Percentiles rank a stretch among this genome's conserved stretches.
Evolutionary conservation across 2,113 vertebrate genomes (phyloP).

Genomic region (Rutilus rutilus): DNA sequence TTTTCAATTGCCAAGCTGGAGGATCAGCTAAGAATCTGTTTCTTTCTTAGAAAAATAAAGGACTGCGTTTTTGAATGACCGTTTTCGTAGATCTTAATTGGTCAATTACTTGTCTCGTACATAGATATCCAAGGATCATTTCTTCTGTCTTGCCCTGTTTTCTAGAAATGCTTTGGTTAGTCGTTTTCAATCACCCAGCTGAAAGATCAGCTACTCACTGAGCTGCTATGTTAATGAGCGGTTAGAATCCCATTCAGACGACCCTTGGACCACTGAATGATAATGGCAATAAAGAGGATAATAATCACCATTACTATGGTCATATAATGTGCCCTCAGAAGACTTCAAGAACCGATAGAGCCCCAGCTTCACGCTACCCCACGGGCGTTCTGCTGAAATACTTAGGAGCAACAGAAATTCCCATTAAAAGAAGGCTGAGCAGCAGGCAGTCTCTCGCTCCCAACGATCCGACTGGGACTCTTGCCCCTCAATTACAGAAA

Average conservation of each 20-base stretch:
- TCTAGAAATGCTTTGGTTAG: conserved; percentile 25
- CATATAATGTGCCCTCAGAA: conserved; percentile 46
- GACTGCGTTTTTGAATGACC: conserved; percentile 3
- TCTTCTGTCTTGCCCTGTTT: neutral
- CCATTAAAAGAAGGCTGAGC: conserved; percentile 55
- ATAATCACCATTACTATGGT: conserved; percentile 40
- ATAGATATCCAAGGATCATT: neutral
- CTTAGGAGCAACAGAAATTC: conserved; percentile 49
- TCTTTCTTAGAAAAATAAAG: neutral
- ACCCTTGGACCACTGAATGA: conserved; percentile 28
- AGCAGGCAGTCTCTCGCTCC: conserved; percentile 45
- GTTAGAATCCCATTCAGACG: conserved; percentile 33
- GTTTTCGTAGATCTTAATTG: neutral
- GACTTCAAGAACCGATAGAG: conserved; percentile 32
- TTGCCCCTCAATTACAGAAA: conserved; percentile 63
- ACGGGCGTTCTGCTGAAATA: conserved; percentile 48
- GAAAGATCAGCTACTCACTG: neutral
- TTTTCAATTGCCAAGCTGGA: conserved; percentile 29
- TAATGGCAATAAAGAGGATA: conserved; percentile 48
- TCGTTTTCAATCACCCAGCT: conserved; percentile 9
- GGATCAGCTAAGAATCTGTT: neutral
- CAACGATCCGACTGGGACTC: conserved; percentile 59
- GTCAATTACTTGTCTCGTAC: neutral
- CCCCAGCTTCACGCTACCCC: conserved; percentile 19
- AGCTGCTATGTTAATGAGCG: neutral